A percentile compares a stretch with the other conserved stretches of the same genome.
These are phyloP conservation scores for Chloroceryle amazona DNA, from an alignment of 2,797 vertebrate species.

Conservation along the genomic window DNA sequence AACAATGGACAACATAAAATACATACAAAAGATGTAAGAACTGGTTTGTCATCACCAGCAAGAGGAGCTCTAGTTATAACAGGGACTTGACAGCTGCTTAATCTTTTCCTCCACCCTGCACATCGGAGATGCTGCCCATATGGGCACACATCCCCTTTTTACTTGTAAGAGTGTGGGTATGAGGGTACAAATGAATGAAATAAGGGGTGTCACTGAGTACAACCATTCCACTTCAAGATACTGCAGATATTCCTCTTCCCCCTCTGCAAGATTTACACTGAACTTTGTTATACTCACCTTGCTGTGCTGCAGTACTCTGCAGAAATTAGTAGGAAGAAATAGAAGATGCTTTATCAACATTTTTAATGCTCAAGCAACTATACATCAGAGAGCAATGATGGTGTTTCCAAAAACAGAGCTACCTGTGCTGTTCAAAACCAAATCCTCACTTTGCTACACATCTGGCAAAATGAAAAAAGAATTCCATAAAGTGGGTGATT, in stretches of 20 bases:
- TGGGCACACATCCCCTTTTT: rapidly evolving
- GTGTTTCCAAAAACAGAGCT: background rate
- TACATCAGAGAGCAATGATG: background rate
- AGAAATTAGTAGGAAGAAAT: background rate
- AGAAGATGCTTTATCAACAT: background rate
- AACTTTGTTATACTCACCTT: background rate
- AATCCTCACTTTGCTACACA: background rate
- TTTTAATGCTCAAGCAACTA: background rate
- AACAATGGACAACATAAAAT: too few relatives aligned
- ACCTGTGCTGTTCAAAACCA: background rate
- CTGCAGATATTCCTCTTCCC: background rate
- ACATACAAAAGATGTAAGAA: background rate
- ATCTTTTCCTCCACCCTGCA: background rate
- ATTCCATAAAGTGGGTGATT: background rate
- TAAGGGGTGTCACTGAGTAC: rapidly evolving
- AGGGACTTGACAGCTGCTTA: background rate
- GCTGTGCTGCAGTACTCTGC: background rate
- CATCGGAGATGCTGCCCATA: rapidly evolving
- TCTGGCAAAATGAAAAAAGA: background rate
- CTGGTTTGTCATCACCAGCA: background rate
- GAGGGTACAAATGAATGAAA: background rate
- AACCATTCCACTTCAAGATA: background rate
- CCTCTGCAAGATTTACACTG: background rate
- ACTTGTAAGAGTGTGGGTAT: rapidly evolving
- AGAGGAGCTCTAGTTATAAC: background rate